Evolutionary conservation across 2,888 invertebrate genomes (phyloP), one percentile per base, ranked within the genome.

Genomic region (Notodonta ziczac): DNA sequence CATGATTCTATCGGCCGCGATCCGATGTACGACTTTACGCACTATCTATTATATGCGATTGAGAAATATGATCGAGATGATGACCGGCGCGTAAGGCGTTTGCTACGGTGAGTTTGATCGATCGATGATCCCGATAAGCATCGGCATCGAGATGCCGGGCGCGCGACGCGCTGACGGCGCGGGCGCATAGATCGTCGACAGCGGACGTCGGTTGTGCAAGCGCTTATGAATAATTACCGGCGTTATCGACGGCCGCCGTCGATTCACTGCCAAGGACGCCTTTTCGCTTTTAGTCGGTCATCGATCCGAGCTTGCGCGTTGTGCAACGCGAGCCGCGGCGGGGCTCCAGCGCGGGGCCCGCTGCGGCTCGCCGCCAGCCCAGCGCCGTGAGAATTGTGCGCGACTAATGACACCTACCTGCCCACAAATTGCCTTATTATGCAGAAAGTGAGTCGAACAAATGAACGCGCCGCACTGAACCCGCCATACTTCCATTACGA

Each of bases 221-320:
- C 77, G 76, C 74, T 81, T 82, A 84, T 87, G 85, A 87, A 84
- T 87, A 85, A 88, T 85, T 82, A 81, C 81, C 77, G 78, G 78
- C 72, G 72, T 80, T 70, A 80, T 74, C 84, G 83, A 85, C 82
- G 85, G 81, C 85, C 83, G 80, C 83, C 80, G 79, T 80, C 78
- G 81, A 80, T 86, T 87, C 88, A 89, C 79, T 88, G 88, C 84
- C 89, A 88, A 89, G 88, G 89, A 88, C 88, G 88, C 79, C 80
- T 80, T 87, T 86, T 87, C 87, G 88, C 86, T 87, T 86, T 85
- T 84, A 81, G 83, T 75, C 83, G 86, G 83, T 84, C 85, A 78
- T 77, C 83, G 83, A 76, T 81, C 83, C 71, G 73, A 65, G 58
- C 60, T 24, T 24, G 61, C 48, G 56, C 12, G 77, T 85, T 85